These are phyloP conservation scores for Equus quagga DNA, from an alignment of 2,113 vertebrate species.

Conservation along the genomic window DNA sequence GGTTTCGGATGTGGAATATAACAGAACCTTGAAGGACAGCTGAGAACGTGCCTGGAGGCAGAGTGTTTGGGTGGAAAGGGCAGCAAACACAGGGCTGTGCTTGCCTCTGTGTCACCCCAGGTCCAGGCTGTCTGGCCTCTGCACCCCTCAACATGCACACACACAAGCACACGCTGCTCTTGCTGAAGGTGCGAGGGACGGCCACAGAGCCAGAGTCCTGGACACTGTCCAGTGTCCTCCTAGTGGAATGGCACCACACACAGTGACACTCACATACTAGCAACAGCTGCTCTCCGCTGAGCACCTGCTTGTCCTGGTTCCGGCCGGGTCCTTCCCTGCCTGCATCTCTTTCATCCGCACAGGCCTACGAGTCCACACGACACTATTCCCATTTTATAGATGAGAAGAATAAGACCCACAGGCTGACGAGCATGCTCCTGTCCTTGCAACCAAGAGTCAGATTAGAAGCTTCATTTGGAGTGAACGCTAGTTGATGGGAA, in stretches of 20 bases:
- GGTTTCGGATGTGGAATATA: no score
- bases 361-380: accelerated
- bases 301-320: background rate
- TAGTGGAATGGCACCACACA: background rate
- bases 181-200: no score
- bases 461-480: background rate
- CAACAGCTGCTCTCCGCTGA: background rate
- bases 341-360: no score
- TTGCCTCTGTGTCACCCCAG: no score
- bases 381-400: background rate
- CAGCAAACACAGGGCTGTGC: background rate
- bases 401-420: background rate
- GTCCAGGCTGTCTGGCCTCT: background rate
- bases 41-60: no score
- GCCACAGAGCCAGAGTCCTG: background rate
- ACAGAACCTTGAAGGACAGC: accelerated
- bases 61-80: background rate
- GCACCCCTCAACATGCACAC: no score
- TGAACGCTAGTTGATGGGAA: background rate
- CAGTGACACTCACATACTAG: accelerated
- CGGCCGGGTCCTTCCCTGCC: no score
- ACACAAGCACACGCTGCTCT: accelerated
- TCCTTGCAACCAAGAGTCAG: background rate
- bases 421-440: background rate
- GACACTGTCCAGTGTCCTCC: background rate